phyloP scores from a whole-genome alignment of 2,888 invertebrate species.

The Anthoptus insignis region DNA sequence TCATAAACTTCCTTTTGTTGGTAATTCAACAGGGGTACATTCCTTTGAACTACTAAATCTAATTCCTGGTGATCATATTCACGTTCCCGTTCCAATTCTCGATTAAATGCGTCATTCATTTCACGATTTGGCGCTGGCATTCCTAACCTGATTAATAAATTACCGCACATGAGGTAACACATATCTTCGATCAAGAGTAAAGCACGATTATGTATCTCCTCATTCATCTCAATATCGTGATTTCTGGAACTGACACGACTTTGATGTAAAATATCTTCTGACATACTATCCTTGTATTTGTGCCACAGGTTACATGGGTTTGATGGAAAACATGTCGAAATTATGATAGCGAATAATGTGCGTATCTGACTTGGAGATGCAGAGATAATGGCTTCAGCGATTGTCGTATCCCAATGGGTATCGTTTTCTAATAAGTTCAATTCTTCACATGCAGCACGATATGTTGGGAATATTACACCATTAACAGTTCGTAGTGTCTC shows the following conservation, averaged over 20 bases:
- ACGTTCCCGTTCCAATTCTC: conserved; percentile 58
- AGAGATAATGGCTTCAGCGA: conserved; percentile 26
- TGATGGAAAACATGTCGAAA: conserved; percentile 53
- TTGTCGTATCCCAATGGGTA: conserved; percentile 50
- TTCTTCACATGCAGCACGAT: conserved; percentile 39
- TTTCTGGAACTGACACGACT: conserved; percentile 50
- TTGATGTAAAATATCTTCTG: conserved; percentile 55
- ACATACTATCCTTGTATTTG: conserved; percentile 55
- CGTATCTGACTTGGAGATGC: conserved; percentile 53
- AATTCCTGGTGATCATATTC: conserved; percentile 46
- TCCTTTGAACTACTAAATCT: conserved; percentile 24
- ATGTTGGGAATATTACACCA: conserved; percentile 40
- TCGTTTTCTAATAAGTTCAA: conserved; percentile 31
- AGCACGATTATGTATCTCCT: conserved; percentile 49
- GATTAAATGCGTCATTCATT: conserved; percentile 53
- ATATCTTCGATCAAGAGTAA: conserved; percentile 57
- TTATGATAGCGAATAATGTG: conserved; percentile 55
- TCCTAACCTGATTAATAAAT: conserved; percentile 49
- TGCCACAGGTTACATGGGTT: conserved; percentile 53
- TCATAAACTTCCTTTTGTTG: conserved; percentile 48
- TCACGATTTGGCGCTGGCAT: conserved; percentile 52
- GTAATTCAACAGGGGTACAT: conserved; percentile 37
- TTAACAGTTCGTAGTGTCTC: conserved; percentile 49
- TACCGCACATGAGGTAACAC: conserved; percentile 56
- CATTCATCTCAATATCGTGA: conserved; percentile 44